Percentiles rank a stretch among this genome's conserved stretches.
Evolutionary conservation across 2,888 invertebrate species (phyloP).

Genomic region (Platycnemis pennipes): DNA sequence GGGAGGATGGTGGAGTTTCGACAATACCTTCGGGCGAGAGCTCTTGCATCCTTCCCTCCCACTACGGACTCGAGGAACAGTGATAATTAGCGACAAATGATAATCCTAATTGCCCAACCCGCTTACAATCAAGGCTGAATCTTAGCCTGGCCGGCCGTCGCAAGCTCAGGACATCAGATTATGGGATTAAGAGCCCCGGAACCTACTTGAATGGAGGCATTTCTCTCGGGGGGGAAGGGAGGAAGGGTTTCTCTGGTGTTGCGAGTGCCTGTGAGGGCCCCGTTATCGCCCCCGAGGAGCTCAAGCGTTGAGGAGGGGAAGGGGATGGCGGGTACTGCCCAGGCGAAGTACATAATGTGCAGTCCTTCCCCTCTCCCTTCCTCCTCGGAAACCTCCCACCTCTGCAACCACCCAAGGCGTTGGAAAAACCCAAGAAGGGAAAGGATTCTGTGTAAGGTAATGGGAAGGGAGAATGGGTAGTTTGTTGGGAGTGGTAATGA

Average conservation of each 20-base stretch:
- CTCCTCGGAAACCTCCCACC: too few relatives aligned
- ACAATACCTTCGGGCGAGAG: not conserved
- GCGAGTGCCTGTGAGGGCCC: not conserved
- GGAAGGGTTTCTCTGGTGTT: not conserved
- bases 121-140: not conserved
- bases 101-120: constrained; percentile 8
- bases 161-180: not conserved
- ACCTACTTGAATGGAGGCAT: not conserved
- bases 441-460: not conserved
- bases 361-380: not conserved
- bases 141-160: not conserved
- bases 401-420: not conserved
- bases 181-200: not conserved
- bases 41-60: not conserved
- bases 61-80: not conserved
- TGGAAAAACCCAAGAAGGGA: not conserved
- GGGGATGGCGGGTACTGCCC: not conserved
- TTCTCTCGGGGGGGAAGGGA: not conserved
- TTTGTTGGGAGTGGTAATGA: too few relatives aligned
- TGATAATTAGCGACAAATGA: not conserved
- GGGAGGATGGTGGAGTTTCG: not conserved
- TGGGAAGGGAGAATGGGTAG: too few relatives aligned
- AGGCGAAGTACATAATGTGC: not conserved
- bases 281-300: too few relatives aligned
- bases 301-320: not conserved